Conservation (phyloP, 1,140 invertebrate genomes). For the Bombus affinis region DNA sequence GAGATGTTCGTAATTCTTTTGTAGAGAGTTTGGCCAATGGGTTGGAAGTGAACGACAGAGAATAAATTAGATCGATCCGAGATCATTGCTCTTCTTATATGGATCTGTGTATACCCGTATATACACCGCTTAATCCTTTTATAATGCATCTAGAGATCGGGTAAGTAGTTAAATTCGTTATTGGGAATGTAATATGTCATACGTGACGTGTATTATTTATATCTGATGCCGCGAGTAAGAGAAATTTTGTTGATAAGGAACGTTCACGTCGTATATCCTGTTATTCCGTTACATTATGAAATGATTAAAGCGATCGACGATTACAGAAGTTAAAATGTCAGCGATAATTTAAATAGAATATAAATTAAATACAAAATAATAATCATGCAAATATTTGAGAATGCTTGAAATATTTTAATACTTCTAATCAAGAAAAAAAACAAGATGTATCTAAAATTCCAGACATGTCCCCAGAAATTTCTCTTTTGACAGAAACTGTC, state of each 20-base stretch:
- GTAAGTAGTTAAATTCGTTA: background rate
- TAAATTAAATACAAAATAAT: too few species aligned
- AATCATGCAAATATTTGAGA: too few species aligned
- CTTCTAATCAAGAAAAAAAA: too few species aligned
- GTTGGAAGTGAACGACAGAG: background rate
- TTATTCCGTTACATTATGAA: background rate
- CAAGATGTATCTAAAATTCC: too few species aligned
- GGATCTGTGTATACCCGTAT: background rate
- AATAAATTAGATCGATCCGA: background rate
- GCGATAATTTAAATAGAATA: too few species aligned
- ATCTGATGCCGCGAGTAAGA: background rate
- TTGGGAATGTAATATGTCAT: background rate
- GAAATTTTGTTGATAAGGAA: background rate
- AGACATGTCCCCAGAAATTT: too few species aligned
- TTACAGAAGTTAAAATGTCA: background rate
- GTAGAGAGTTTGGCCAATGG: too few species aligned
- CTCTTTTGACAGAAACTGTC: too few species aligned
- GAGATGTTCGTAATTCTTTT: background rate
- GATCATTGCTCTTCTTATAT: background rate
- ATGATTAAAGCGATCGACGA: background rate
- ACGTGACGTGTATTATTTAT: background rate
- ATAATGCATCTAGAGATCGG: background rate
- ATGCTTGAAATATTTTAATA: too few species aligned
- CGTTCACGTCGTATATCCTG: background rate
- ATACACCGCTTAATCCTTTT: background rate